Conservation (phyloP, 2,113 vertebrate species). For the Ctenodactylus gundi region DNA sequence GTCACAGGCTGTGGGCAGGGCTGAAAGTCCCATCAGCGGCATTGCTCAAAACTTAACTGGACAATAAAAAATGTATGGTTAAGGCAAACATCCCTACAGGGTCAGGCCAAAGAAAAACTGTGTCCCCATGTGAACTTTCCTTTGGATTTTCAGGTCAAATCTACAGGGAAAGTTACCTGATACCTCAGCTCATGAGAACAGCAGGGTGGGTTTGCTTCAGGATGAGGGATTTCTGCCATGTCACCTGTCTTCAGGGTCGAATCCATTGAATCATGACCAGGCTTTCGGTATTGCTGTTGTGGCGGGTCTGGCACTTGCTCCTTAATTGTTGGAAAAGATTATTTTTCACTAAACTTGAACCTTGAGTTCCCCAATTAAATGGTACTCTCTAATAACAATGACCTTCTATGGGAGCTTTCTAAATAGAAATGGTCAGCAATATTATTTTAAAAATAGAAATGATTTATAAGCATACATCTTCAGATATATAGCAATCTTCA, state of each 20-base stretch:
- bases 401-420: not conserved
- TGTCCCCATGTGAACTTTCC: conserved; percentile 71
- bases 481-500: not conserved
- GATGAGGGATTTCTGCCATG: not conserved
- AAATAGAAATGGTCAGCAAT: not conserved
- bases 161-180: conserved; percentile 67
- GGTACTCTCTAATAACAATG: not conserved
- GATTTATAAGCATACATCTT: not conserved
- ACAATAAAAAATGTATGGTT: conserved; percentile 79
- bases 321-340: conserved; percentile 42
- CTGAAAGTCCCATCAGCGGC: conserved; percentile 72
- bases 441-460: conserved; percentile 37
- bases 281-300: not conserved
- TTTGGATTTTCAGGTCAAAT: conserved; percentile 57
- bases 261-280: conserved; percentile 32
- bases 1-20: conserved; percentile 66
- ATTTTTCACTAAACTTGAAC: conserved; percentile 15
- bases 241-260: conserved; percentile 48
- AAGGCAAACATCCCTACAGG: conserved; percentile 56
- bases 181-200: not conserved
- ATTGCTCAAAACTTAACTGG: conserved; percentile 76
- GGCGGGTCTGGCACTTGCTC: not conserved
- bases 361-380: not conserved
- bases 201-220: not conserved
- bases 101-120: conserved; percentile 30